Evolutionary conservation across 2,113 vertebrate genomes (phyloP).

Genomic region (Agapornis roseicollis): DNA sequence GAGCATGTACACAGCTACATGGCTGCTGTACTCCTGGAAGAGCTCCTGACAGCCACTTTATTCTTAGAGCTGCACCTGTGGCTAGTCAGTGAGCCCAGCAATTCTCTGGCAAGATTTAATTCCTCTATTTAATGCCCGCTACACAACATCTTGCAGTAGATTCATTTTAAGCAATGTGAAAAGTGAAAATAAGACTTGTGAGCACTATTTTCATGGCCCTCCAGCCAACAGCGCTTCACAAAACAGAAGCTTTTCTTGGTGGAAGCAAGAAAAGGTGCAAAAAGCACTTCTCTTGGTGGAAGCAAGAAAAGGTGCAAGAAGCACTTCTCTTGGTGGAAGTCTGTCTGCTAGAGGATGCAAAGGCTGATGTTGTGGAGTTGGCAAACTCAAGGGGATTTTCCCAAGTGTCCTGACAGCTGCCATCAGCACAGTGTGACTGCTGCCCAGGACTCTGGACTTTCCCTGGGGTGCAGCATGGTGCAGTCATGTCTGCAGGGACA

Average conservation of each 20-base stretch:
- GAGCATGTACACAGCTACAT: not conserved
- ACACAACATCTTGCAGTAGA: fast-evolving
- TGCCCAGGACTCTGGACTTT: not conserved
- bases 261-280: too few species aligned
- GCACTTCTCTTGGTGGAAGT: not conserved
- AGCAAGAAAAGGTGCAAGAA: not conserved
- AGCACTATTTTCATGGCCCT: not conserved
- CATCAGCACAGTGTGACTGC: not conserved
- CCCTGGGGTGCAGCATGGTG: not conserved
- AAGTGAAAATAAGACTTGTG: not conserved
- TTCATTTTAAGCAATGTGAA: not conserved
- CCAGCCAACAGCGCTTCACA: not conserved
- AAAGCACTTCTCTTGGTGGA: not conserved
- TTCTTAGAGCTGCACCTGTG: not conserved
- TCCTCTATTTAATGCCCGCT: not conserved
- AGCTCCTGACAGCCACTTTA: not conserved
- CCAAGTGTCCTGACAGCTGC: not conserved
- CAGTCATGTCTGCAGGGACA: not conserved
- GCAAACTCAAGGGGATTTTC: not conserved
- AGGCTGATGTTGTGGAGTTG: not conserved
- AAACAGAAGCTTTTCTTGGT: not conserved
- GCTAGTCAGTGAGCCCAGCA: not conserved
- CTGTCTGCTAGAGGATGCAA: not conserved
- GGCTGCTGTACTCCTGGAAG: fast-evolving
- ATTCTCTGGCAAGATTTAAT: not conserved